Percentiles rank a stretch among this genome's conserved stretches.
Evolutionary conservation across 2,888 invertebrate genomes (phyloP).

Genomic region (Nemapogon koenigi): DNA sequence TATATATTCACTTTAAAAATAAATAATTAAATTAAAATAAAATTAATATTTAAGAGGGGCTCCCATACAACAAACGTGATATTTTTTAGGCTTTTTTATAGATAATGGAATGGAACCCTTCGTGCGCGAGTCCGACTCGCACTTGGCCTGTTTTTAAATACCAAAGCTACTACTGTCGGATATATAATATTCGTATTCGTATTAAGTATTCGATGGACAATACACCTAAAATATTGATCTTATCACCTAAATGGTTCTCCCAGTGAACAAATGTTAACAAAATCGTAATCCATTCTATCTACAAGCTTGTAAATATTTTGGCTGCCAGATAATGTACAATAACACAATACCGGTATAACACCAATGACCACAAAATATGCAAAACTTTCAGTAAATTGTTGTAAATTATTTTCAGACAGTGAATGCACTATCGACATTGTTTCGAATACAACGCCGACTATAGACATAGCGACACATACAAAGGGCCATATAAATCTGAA

Average conservation of each 20-base stretch:
- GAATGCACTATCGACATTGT: constrained; percentile 25
- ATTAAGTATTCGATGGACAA: no score
- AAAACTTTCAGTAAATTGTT: constrained; percentile 35
- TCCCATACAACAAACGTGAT: no score
- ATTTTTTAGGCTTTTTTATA: no score
- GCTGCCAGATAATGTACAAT: constrained; percentile 23
- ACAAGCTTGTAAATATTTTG: constrained; percentile 23
- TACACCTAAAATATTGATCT: no score
- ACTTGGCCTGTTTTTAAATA: no score
- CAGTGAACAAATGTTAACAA: constrained; percentile 26
- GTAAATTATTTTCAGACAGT: constrained; percentile 24
- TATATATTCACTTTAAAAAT: no score
- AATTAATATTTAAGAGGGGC: no score
- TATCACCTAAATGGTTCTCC: constrained; percentile 28
- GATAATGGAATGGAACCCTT: no score
- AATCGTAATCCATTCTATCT: constrained; percentile 31
- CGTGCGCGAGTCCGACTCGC: no score
- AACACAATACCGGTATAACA: constrained; percentile 24
- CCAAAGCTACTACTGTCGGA: no score
- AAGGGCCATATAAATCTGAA: constrained; percentile 31
- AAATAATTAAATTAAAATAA: no score
- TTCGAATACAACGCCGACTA: constrained; percentile 23
- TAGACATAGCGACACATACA: constrained; percentile 18
- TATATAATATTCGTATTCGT: no score
- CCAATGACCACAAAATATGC: constrained; percentile 32